phyloP scores from a whole-genome alignment of 2,113 vertebrate species.

The Callospermophilus lateralis region DNA sequence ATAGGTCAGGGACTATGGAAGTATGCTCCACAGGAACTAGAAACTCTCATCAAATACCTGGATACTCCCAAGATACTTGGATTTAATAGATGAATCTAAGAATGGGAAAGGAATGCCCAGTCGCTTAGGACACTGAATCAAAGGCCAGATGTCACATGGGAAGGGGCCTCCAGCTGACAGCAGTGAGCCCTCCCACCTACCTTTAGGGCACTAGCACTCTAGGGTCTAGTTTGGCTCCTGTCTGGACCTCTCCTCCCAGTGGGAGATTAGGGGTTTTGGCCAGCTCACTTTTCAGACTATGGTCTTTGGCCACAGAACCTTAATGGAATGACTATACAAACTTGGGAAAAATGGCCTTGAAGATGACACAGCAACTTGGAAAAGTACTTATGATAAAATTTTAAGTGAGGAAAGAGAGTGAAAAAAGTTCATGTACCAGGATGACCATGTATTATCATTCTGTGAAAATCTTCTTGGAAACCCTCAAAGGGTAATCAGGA shows the following conservation, averaged over 20 bases:
- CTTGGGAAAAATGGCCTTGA: background rate
- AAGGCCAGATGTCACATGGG: background rate
- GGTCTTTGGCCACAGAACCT: background rate
- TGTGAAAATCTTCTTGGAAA: background rate
- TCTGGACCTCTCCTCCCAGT: background rate
- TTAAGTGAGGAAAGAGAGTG: background rate
- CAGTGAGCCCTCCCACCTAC: background rate
- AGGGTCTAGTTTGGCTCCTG: background rate
- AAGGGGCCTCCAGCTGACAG: no score
- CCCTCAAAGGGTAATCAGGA: background rate
- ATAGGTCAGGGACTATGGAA: background rate
- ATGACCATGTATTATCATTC: background rate
- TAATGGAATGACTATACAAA: background rate
- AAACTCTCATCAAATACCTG: background rate
- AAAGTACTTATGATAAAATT: background rate
- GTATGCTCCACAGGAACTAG: background rate
- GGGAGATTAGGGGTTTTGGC: background rate
- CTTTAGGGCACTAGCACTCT: background rate
- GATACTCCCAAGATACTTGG: background rate
- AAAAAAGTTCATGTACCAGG: no score
- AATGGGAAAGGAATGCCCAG: background rate
- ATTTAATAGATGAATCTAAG: background rate
- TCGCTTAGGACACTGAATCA: background rate
- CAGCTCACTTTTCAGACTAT: background rate
- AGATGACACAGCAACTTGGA: background rate